Evolutionary conservation across 2,888 invertebrate genomes (phyloP), one percentile per base, ranked within the genome.

Genomic region (Dynastes maya): DNA sequence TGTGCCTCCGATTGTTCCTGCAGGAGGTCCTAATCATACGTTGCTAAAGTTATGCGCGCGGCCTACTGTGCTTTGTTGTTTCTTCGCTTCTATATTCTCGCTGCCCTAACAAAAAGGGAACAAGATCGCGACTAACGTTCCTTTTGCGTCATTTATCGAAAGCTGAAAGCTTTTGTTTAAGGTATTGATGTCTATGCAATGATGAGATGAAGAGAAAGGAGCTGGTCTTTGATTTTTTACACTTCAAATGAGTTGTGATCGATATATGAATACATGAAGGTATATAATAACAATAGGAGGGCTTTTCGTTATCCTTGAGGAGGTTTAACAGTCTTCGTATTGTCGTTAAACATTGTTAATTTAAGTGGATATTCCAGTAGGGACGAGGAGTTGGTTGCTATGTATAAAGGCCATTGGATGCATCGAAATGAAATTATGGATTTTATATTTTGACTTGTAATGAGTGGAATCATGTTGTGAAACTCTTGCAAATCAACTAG

Each of bases 151-250:
- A 76, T 67, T 74, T 61, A 61, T 74, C 53, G 27, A 37, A 37
- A 37, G 32, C 22, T 64, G 16, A 3, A 8, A 37, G 32, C 71
- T 79, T 70, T 82, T 87, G 86, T 87, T 87, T 87, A 87, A 87
- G 85, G 86, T 88, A 87, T 87, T 87, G 86, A 86, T 88, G 86
- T 87, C 88, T 83, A 13, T 9, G 55, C 22, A 6, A 22, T 78
- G 79, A 81, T 80, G 78, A 79, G 58, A 64, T 16, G 22, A 22
- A 64, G 51, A 27, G 27, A 16, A 22, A 49, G 5, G 61, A 13
- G 63, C 27, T 63, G 63, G 27, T 74, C 72, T 78, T 81, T 75
- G 76, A 75, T 76, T 78, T n/a, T 71, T 77, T 77, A 72, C 78
- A 40, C 78, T 27, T 61, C 40, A 49, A 63, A 29, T 4, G 29